Conservation (phyloP, 2,113 vertebrate species). For the Thunnus maccoyii region DNA sequence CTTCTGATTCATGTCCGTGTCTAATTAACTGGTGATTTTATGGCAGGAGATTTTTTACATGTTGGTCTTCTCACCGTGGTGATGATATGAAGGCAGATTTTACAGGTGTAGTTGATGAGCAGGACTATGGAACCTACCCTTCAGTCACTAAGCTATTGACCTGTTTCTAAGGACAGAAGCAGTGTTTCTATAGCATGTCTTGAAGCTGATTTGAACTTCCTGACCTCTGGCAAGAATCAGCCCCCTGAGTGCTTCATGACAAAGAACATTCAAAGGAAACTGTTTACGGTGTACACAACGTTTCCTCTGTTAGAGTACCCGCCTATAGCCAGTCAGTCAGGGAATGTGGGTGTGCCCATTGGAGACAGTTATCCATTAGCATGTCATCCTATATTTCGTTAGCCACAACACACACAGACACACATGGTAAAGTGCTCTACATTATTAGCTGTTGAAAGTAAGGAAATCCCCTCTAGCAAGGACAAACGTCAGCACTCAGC, state of each 20-base stretch:
- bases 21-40: not conserved
- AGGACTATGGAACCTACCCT: not conserved
- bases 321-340: not conserved
- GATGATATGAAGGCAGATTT: not conserved
- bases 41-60: not conserved
- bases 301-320: constrained; percentile 34
- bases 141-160: not conserved
- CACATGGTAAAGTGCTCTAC: constrained; percentile 16
- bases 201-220: not conserved
- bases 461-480: constrained; percentile 61
- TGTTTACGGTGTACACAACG: constrained; percentile 4
- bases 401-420: constrained; percentile 13
- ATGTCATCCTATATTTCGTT: constrained; percentile 34
- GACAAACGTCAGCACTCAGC: constrained; percentile 38
- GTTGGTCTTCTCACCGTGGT: not conserved
- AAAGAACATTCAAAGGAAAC: constrained; percentile 29
- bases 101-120: not conserved
- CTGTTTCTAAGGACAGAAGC: not conserved
- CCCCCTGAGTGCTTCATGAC: not conserved
- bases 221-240: not conserved
- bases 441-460: constrained; percentile 38
- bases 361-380: not conserved
- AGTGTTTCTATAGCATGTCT: not conserved
- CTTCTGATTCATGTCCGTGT: not conserved
- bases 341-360: not conserved